Base-by-base conservation (phyloP, 1,140 invertebrate genomes). In the Pachyrhynchus sulphureomaculatus region DNA sequence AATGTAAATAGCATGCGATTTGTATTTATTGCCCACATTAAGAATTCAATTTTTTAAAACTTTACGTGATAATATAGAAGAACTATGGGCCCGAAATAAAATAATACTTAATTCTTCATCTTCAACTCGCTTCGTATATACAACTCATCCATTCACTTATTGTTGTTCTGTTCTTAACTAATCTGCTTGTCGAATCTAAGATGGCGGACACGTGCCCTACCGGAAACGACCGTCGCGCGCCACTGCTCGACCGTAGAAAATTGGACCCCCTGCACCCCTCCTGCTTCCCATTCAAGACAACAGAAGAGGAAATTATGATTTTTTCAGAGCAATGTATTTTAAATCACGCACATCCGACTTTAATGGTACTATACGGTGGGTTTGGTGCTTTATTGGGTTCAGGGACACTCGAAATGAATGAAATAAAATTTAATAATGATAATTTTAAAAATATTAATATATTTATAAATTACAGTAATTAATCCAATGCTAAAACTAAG, bases 161-260 rank as follows among this genome's bases (percentile, higher is more conserved):
- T 17, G 37, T 41, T 41, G 12, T 17, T 39, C 51, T 53, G 21
- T 24, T 39, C 32, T 53, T 15, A 21, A 23, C 51, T 41, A 53
- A 53, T 62, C 56, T 66, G 33, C 15, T 34, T 48, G 62, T 55
- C 13, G 13, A 29, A 57, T 57, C 54, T 57, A 71, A 71, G 70
- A 69, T 68, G 69, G 66, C 68, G 71, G 60, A 71, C 72, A 74
- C 72, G 72, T 74, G 72, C 72, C 72, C 68, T 64, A 70, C 71
- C 67, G 72, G 72, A 74, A 74, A 66, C 67, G 60, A 57, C 5
- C 42, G 54, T 57, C 15, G 29, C 64, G 67, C 66, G 69, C 72
- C 71, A 74, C 65, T 68, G 71, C 49, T 65, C 60, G 71, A 74
- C 66, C 72, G 71, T 74, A 71, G 65, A 71, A 63, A 52, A 64